Conservation (phyloP, 2,797 vertebrate species). For the Enteromius afrohamiltoni region DNA sequence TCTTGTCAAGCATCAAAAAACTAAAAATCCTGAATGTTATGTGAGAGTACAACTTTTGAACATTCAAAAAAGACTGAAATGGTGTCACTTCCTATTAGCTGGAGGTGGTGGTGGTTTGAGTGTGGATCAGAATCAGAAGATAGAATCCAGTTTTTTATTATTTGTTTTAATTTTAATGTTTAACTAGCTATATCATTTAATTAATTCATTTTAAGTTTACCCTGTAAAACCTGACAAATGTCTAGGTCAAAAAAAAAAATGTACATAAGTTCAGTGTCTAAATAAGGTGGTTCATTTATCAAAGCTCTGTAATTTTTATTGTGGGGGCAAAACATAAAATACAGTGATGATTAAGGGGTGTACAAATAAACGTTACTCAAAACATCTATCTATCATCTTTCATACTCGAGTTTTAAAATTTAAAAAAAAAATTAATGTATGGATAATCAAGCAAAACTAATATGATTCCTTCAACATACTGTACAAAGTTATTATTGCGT, state of each 20-base stretch:
- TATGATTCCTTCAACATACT: background rate
- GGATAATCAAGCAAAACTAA: background rate
- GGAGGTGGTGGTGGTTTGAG: background rate
- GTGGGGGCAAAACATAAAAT: background rate
- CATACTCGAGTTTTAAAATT: background rate
- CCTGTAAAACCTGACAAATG: background rate
- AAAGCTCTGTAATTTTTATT: background rate
- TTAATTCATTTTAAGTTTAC: background rate
- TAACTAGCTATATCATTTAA: background rate
- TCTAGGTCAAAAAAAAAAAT: background rate
- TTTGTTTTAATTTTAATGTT: background rate
- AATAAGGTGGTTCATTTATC: background rate
- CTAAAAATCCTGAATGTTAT: background rate
- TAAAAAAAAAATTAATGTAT: background rate
- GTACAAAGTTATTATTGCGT: background rate
- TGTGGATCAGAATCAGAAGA: background rate
- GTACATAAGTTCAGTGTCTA: background rate
- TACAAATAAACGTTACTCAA: background rate
- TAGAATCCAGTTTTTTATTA: background rate
- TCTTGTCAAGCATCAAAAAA: constrained; percentile 2
- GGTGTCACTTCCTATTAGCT: background rate
- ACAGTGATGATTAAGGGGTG: background rate
- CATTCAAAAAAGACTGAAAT: constrained; percentile 1
- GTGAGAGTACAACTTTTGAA: background rate
- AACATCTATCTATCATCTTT: background rate